These are phyloP conservation scores for Drosophila aldrichi DNA, from an alignment of 2,888 invertebrate genomes.

Conservation along the genomic window DNA sequence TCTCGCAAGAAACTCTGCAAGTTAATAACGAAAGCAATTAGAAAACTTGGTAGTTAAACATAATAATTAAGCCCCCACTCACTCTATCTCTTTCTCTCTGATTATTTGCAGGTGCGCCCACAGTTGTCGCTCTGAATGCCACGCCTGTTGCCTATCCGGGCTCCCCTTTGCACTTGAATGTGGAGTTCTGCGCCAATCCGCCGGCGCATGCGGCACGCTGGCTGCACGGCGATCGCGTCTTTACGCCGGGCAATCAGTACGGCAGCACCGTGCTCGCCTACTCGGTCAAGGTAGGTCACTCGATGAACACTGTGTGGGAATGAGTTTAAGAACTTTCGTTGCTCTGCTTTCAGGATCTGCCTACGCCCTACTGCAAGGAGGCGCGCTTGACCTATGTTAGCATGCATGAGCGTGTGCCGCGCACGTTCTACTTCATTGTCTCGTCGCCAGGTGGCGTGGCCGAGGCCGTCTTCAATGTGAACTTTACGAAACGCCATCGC, in stretches of 20 bases:
- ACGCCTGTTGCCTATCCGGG: slow-evolving; percentile 90
- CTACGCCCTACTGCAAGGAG: slow-evolving; percentile 85
- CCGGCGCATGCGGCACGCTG: slow-evolving; percentile 86
- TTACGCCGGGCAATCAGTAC: slow-evolving; percentile 85
- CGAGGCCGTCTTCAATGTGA: slow-evolving; percentile 84
- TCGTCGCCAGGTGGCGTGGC: slow-evolving; percentile 85
- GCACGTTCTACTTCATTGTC: slow-evolving; percentile 85
- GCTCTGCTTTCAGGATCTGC: slow-evolving; percentile 79
- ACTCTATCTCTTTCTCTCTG: background rate
- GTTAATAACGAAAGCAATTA: slow-evolving; percentile 17
- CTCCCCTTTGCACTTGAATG: slow-evolving; percentile 88
- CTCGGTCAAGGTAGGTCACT: slow-evolving; percentile 83
- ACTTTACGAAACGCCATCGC: slow-evolving; percentile 85
- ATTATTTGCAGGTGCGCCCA: slow-evolving; percentile 88
- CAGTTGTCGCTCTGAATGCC: slow-evolving; percentile 88
- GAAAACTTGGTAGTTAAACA: slow-evolving; percentile 1
- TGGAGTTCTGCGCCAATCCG: slow-evolving; percentile 92
- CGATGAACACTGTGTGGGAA: background rate
- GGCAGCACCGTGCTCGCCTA: slow-evolving; percentile 85
- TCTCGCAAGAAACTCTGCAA: slow-evolving; percentile 18
- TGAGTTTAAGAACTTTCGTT: background rate
- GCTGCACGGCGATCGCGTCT: slow-evolving; percentile 85
- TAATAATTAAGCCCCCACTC: slow-evolving; percentile 1
- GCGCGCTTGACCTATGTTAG: slow-evolving; percentile 85
- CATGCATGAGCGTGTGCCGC: slow-evolving; percentile 85